Conservation (phyloP, 2,113 vertebrate species). For the Paedocypris sp. region DNA sequence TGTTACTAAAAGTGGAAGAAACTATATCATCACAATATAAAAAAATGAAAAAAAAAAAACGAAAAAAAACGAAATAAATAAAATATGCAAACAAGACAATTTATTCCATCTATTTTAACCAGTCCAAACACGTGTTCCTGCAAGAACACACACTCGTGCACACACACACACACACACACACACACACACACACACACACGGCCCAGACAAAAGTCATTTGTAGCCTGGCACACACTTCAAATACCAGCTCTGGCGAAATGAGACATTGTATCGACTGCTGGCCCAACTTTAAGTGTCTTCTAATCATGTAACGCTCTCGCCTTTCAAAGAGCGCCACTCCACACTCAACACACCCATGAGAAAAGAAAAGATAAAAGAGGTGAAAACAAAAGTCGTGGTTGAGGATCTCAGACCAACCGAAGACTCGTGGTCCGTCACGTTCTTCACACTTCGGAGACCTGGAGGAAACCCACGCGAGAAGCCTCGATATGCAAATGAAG, state of each 20-base stretch:
- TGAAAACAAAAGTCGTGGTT: background rate
- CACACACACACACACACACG: background rate
- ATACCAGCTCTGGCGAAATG: constrained; percentile 28
- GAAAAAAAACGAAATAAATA: no score
- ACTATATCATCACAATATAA: no score
- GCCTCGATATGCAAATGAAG: no score
- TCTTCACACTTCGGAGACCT: background rate
- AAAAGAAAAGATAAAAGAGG: background rate
- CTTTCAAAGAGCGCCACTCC: constrained; percentile 6
- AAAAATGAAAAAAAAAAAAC: no score
- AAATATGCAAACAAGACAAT: no score
- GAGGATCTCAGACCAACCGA: background rate
- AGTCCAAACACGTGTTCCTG: no score
- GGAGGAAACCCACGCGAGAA: no score
- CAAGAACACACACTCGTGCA: no score
- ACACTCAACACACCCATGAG: background rate
- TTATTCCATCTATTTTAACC: no score
- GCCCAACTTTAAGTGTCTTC: constrained; percentile 2
- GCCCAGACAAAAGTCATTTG: constrained; percentile 26
- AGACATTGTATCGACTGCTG: constrained; percentile 33
- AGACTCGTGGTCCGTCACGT: background rate
- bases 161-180: no score
- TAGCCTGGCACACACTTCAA: constrained; percentile 12
- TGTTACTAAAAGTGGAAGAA: no score
- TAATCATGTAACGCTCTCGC: constrained; percentile 9